Evolutionary conservation across 2,888 invertebrate genomes (phyloP).

Genomic region (Apotomis capreana): DNA sequence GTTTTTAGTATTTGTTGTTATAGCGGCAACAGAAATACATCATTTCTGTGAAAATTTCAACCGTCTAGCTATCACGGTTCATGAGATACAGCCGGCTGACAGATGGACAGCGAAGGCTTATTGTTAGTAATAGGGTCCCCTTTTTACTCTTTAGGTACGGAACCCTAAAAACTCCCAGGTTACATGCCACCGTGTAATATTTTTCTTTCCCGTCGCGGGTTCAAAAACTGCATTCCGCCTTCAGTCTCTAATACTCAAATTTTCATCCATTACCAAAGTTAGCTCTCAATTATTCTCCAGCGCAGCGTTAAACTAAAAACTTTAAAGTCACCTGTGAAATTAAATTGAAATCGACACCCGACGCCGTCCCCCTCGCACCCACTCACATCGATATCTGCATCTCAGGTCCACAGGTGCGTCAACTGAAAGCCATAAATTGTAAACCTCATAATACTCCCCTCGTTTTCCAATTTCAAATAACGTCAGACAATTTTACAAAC

Average conservation of each 20-base stretch:
- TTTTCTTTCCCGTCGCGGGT: no score
- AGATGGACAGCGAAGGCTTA: no score
- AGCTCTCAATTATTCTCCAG: constrained; percentile 13
- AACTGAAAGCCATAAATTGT: constrained; percentile 67
- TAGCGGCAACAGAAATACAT: no score
- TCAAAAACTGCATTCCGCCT: not conserved
- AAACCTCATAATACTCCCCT: constrained; percentile 66
- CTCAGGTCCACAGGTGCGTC: constrained; percentile 60
- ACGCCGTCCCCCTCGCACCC: constrained; percentile 18
- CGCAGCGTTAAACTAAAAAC: constrained; percentile 23
- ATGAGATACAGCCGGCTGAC: no score
- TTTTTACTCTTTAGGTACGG: no score
- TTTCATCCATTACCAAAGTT: not conserved
- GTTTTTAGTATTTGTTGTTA: no score
- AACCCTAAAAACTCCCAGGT: no score
- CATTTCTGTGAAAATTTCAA: no score
- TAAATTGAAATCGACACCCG: constrained; percentile 35
- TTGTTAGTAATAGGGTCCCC: no score
- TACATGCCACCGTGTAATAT: no score
- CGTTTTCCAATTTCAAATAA: constrained; percentile 63
- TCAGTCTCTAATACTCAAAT: not conserved
- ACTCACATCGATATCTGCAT: constrained; percentile 10
- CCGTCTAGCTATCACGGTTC: no score
- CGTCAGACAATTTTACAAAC: not conserved
- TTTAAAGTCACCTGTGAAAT: constrained; percentile 30